Evolutionary conservation across 2,797 vertebrate species (phyloP), one percentile per base, ranked within the genome.

Genomic region (Aphelocoma californica): DNA sequence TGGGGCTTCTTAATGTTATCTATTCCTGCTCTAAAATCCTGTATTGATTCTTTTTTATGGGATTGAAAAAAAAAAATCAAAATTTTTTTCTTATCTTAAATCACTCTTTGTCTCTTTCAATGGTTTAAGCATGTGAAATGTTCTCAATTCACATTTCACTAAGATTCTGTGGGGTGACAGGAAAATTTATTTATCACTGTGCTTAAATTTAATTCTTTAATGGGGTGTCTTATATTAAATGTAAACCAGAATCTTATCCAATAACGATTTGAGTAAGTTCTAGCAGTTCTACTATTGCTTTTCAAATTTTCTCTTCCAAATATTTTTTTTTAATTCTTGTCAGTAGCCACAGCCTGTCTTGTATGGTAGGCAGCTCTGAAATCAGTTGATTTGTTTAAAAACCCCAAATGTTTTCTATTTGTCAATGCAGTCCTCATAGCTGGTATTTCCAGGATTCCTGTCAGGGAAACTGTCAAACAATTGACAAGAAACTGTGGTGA

Each of bases 341-440:
- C 42, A 50, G 67, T 28, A 81, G 61, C 77, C 50, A 6, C 2
- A 14, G 32, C 48, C 45, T 96, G 50, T 91, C 18, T 88, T 29
- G 54, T 56, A 47, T 73, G 50, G 65, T 61, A 57, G 60, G 58
- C 78, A 82, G 88, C 80, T 95, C 88, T 93, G 73, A 96, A 93
- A 94, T 66, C 57, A 57, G 75, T 32, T 92, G 79, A 58, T 61
- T 88, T 88, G 19, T 73, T 34, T 12, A 10, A 54, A 42, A 29
- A 3, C 1, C 7, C 40, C 18, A 15, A 12, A 28, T 6, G 6
- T 18, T 54, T 69, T 70, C 29, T 1, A 14, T 79, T 48, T 70
- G 32, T 53, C 40, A 34, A 4, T 56, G 10, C 16, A 64, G 32
- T 17, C 29, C 16, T 7, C 19, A 10, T 31, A 32, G 7, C 18